Evolutionary conservation across 1,140 invertebrate species (phyloP), one percentile per base, ranked within the genome.

Genomic region (Acarapis woodi): DNA sequence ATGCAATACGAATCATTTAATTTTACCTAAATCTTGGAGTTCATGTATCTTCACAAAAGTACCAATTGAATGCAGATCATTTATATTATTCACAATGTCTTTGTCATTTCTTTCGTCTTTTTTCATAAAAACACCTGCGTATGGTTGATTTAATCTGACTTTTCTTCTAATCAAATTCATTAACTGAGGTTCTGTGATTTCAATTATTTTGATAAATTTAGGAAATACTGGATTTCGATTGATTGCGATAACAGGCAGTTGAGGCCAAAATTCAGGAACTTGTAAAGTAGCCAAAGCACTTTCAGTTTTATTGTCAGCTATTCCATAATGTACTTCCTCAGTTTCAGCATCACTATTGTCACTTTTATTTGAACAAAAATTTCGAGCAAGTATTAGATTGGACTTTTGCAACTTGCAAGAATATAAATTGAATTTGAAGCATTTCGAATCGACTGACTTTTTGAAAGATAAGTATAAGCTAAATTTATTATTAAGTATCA

Each of bases 21-120:
- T n/a, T n/a, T n/a, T n/a, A 14, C 83, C 85, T 47, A 90, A 61
- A 55, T 97, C 87, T 53, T 93, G 82, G 52, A 97, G 67, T 59
- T 96, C 88, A 49, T 85, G 75, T 48, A 99, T 96, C 57, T 96
- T 82, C 21, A 80, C 88, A 63, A 99, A 99, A 8, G 87, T 80
- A 22, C 93, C 93, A 18, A 96, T 63, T 29, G 66, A 55, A 54
- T 96, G 79, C 19, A 99, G 61, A 39, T 99, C 85, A 51, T 74
- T 64, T 22, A 96, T 48, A 46, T 62, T 73, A 30, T 70, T 62
- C 6, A 94, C 73, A 26, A 88, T 62, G 53, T 94, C 83, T n/a
- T 66, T 61, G 46, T 82, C 74, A 54, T 80, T 76, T 47, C 66
- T 76, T 51, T 82, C 75, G 53, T 72, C 69, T 53, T 74, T 87